Base-by-base conservation (phyloP, 2,797 vertebrate genomes). In the Carcharodon carcharias region DNA sequence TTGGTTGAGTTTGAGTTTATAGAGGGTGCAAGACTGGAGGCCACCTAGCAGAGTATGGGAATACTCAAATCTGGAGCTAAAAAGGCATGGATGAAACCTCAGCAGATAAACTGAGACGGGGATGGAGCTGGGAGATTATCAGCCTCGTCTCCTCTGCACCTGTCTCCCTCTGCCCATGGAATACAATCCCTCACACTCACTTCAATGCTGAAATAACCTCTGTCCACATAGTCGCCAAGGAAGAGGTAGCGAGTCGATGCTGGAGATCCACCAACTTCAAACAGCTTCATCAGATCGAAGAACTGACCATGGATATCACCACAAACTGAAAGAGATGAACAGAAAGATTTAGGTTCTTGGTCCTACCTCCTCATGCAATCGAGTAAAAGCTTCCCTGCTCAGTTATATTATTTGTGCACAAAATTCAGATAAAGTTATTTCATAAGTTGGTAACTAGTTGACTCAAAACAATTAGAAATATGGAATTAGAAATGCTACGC, bases 171-270 rank as follows among this genome's bases (percentile, higher is more conserved):
- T 11, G 6, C 23, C 6, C 12, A 40, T 35, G 2, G 31, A n/a
- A 14, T 6, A n/a, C 58, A 63, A 28, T 0, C 45, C 26, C 11
- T 58, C 11, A 3, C 4, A 99, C 98, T 98, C 98, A 99, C 99
- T 98, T 99, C 99, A 97, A 99, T 99, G 98, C 99, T 99, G 98
- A 99, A 99, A 98, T 99, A 99, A 97, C 99, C 99, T 99, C 99
- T 99, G 99, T 99, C 99, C 97, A 99, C 99, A 45, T 99, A 99
- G 98, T 99, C 99, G 96, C 99, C 99, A 97, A 99, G 98, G 98
- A 99, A 99, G 97, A 99, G 99, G 98, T 99, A 99, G 97, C 99
- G 99, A 0, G 99, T 99, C 97, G 98, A 99, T 97, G 99, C 99
- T 97, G 99, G 99, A 96, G 99, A 99, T 96, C 99, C 99, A 97